These are phyloP conservation scores for Eilema griseolum DNA, from an alignment of 2,888 invertebrate genomes.

Conservation along the genomic window DNA sequence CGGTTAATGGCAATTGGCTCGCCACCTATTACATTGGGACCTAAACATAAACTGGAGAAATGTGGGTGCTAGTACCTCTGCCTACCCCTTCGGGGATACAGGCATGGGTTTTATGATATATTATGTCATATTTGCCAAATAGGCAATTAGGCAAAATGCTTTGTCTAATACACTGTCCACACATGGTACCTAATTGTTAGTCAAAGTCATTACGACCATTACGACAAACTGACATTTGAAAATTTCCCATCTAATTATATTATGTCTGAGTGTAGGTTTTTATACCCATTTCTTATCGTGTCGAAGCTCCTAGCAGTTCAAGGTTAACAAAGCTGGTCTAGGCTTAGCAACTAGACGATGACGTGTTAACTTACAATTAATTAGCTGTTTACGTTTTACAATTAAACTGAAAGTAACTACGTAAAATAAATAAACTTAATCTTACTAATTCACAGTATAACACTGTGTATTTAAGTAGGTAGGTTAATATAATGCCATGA, in stretches of 20 bases:
- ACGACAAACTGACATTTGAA: neutral
- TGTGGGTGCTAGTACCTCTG: too few species aligned
- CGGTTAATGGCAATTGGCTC: too few species aligned
- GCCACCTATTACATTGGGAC: too few species aligned
- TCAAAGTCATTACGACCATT: too few species aligned
- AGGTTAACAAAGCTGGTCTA: neutral
- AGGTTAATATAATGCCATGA: neutral
- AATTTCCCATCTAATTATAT: neutral
- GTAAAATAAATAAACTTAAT: neutral
- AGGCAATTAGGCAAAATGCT: too few species aligned
- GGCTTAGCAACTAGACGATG: neutral
- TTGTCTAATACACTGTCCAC: too few species aligned
- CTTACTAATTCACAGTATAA: neutral
- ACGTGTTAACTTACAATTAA: constrained; percentile 3
- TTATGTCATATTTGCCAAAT: too few species aligned
- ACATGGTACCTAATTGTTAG: too few species aligned
- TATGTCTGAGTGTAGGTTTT: neutral
- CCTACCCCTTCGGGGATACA: too few species aligned
- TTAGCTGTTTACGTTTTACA: neutral
- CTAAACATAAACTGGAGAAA: too few species aligned
- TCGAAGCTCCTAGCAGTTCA: neutral
- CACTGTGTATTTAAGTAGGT: neutral
- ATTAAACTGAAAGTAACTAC: neutral
- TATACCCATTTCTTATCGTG: neutral
- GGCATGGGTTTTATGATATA: too few species aligned